phyloP scores from a whole-genome alignment of 2,888 invertebrate species.

The Campoletis raptor region DNA sequence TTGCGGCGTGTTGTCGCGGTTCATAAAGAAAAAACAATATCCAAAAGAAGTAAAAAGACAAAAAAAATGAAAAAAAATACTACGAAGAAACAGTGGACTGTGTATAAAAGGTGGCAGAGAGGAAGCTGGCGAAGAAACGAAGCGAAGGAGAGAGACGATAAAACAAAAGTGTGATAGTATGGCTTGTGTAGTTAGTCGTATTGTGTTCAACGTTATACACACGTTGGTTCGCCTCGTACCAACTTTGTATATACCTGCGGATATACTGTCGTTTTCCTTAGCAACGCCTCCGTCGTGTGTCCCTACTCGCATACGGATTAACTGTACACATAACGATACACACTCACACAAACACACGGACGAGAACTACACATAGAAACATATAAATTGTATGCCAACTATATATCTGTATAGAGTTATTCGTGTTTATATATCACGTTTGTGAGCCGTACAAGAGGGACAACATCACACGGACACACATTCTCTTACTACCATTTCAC shows the following conservation, averaged over 20 bases:
- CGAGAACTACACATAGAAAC: background rate
- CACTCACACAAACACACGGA: background rate
- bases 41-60: background rate
- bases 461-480: slow-evolving; percentile 3
- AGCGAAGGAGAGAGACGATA: slow-evolving; percentile 16
- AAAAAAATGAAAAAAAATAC: background rate
- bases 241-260: slow-evolving; percentile 47
- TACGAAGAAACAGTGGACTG: background rate
- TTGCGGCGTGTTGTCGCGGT: background rate
- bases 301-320: slow-evolving; percentile 39
- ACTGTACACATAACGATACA: slow-evolving; percentile 10
- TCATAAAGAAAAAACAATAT: background rate
- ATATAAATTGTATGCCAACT: background rate
- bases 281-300: slow-evolving; percentile 68
- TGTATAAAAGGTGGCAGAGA: slow-evolving; percentile 12
- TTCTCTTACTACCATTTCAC: background rate
- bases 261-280: slow-evolving; percentile 69
- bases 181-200: slow-evolving; percentile 7
- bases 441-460: slow-evolving; percentile 37
- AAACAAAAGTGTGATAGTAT: slow-evolving; percentile 37
- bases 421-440: slow-evolving; percentile 44
- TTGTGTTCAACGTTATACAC: slow-evolving; percentile 26
- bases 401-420: background rate
- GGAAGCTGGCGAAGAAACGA: slow-evolving; percentile 23
- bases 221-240: slow-evolving; percentile 46